These are phyloP conservation scores for Phyllostomus hastatus DNA, from an alignment of 2,113 vertebrate species.

Conservation along the genomic window DNA sequence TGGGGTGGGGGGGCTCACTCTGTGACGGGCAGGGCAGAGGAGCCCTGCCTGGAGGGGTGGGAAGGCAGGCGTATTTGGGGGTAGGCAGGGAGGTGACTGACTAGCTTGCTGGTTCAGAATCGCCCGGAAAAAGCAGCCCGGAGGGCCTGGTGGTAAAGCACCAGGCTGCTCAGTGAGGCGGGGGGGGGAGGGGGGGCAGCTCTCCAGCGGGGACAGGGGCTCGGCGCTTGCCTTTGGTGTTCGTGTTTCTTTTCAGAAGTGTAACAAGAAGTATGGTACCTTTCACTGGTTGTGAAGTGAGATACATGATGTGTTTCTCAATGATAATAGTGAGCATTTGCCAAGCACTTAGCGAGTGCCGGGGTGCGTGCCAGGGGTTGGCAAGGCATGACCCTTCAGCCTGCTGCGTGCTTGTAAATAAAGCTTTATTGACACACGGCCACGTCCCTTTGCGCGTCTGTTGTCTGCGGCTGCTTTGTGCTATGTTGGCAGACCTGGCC, in stretches of 20 bases:
- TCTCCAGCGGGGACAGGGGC: neutral
- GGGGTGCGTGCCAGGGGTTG: neutral
- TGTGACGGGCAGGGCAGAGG: neutral
- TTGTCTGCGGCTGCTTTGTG: neutral
- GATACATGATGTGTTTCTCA: neutral
- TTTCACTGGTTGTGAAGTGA: neutral
- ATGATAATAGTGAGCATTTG: neutral
- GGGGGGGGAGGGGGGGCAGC: neutral
- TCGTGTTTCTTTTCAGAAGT: neutral
- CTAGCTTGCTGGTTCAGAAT: neutral
- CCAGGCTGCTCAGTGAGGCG: neutral
- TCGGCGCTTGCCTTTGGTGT: neutral
- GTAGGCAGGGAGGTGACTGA: neutral
- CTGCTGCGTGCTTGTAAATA: neutral
- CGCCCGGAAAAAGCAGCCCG: neutral
- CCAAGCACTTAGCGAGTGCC: neutral
- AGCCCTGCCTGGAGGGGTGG: neutral
- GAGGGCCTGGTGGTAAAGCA: neutral
- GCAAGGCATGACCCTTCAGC: neutral
- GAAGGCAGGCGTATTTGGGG: neutral
- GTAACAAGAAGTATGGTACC: neutral
- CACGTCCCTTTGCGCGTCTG: neutral
- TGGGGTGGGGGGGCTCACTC: neutral
- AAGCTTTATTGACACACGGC: slow-evolving; percentile 3
- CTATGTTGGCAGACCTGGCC: neutral